phyloP scores from a whole-genome alignment of 2,797 vertebrate genomes.

The Ispidina lecontei region DNA sequence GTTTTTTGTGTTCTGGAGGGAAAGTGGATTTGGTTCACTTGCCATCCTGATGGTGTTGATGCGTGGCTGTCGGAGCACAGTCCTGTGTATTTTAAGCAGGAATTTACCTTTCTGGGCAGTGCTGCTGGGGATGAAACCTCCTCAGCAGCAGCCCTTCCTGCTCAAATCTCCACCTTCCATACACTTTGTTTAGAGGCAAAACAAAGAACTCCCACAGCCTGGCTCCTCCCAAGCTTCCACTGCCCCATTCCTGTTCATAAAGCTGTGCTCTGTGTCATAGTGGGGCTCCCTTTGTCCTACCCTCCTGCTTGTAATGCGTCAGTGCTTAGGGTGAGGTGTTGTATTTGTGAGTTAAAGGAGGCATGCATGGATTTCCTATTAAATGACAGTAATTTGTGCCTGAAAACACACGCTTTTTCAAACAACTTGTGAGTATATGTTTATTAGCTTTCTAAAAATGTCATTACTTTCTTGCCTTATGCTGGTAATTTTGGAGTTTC shows the following conservation, averaged over 20 bases:
- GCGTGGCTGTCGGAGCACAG: background rate
- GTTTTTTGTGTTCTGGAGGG: background rate
- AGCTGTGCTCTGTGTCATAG: background rate
- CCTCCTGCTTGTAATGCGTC: background rate
- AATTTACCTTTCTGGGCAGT: background rate
- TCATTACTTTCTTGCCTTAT: background rate
- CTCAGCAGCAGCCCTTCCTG: background rate
- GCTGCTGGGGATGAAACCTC: background rate
- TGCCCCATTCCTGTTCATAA: fast-evolving
- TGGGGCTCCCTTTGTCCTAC: background rate
- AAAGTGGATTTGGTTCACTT: background rate
- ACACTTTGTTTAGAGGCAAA: background rate
- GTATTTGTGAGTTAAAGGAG: background rate
- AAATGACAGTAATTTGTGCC: background rate
- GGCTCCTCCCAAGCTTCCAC: fast-evolving
- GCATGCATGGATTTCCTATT: background rate
- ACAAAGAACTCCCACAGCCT: background rate
- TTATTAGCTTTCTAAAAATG: background rate
- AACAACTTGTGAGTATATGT: background rate
- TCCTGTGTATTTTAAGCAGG: background rate
- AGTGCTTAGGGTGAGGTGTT: background rate
- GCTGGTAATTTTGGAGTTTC: background rate
- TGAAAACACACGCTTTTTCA: background rate
- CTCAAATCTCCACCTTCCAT: background rate
- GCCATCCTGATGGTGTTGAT: background rate